These are phyloP conservation scores for Tapera naevia DNA, from an alignment of 2,797 vertebrate genomes.

Conservation along the genomic window DNA sequence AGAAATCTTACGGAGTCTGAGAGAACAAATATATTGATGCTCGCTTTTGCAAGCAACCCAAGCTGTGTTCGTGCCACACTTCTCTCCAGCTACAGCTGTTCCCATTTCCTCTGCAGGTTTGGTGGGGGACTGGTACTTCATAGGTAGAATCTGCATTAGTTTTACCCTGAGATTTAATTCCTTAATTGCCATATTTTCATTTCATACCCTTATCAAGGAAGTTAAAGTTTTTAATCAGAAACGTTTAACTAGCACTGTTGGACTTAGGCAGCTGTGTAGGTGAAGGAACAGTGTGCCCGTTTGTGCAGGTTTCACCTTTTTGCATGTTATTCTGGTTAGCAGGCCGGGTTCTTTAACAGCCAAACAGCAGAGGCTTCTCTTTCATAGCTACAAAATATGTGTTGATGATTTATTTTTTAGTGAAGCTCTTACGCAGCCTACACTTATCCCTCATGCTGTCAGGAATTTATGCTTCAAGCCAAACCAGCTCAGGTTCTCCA, in stretches of 20 bases:
- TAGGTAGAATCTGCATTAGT: background rate
- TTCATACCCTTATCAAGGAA: background rate
- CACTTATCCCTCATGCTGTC: background rate
- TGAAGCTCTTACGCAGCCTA: background rate
- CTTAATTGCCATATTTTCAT: background rate
- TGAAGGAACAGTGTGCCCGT: background rate
- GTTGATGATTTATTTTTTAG: background rate
- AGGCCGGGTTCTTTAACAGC: background rate
- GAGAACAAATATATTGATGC: background rate
- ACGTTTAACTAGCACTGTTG: background rate
- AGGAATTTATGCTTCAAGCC: background rate
- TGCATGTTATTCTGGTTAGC: background rate
- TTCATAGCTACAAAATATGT: background rate
- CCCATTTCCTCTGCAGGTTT: background rate
- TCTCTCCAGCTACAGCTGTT: background rate
- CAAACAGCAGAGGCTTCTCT: background rate
- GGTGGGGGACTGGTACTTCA: background rate
- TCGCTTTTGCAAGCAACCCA: background rate
- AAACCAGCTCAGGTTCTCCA: background rate
- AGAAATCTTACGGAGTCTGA: background rate
- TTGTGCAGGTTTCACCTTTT: background rate
- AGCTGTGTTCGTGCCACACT: accelerated
- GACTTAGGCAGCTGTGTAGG: background rate
- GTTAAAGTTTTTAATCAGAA: background rate
- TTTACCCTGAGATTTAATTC: background rate